phyloP scores from a whole-genome alignment of 2,113 vertebrate genomes.

The Podarcis cretensis region DNA sequence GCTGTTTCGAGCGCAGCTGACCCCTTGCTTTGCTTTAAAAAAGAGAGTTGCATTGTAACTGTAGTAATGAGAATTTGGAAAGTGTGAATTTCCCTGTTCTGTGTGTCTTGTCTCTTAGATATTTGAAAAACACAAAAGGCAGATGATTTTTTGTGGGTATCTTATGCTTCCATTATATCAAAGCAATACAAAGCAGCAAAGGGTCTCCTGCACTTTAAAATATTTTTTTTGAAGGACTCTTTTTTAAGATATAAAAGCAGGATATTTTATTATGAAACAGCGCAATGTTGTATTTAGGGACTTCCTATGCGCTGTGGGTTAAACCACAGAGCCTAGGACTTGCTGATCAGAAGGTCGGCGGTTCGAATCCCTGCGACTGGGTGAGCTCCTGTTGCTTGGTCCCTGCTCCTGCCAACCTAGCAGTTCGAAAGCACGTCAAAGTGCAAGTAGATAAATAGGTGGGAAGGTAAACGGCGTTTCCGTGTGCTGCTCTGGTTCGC shows the following conservation, averaged over 20 bases:
- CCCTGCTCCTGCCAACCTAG: too few relatives aligned
- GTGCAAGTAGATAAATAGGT: too few relatives aligned
- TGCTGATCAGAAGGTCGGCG: too few relatives aligned
- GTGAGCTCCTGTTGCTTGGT: too few relatives aligned
- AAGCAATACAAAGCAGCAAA: background rate
- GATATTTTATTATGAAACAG: background rate
- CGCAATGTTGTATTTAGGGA: background rate
- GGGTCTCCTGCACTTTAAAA: background rate
- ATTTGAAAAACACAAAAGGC: background rate
- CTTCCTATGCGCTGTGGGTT: background rate
- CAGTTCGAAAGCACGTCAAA: too few relatives aligned
- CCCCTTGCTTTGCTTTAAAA: background rate
- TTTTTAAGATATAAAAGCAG: background rate
- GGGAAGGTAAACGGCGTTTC: too few relatives aligned
- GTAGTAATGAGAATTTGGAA: background rate
- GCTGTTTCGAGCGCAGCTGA: background rate
- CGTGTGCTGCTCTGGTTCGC: too few relatives aligned
- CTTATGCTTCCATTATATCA: background rate
- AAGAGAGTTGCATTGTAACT: background rate
- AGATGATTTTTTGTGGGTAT: background rate
- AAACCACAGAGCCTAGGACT: too few relatives aligned
- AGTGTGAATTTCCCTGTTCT: background rate
- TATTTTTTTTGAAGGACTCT: too few relatives aligned
- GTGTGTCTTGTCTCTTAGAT: background rate
- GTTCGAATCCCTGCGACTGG: too few relatives aligned